phyloP scores from a whole-genome alignment of 2,888 invertebrate genomes.

The Taenaris catops region DNA sequence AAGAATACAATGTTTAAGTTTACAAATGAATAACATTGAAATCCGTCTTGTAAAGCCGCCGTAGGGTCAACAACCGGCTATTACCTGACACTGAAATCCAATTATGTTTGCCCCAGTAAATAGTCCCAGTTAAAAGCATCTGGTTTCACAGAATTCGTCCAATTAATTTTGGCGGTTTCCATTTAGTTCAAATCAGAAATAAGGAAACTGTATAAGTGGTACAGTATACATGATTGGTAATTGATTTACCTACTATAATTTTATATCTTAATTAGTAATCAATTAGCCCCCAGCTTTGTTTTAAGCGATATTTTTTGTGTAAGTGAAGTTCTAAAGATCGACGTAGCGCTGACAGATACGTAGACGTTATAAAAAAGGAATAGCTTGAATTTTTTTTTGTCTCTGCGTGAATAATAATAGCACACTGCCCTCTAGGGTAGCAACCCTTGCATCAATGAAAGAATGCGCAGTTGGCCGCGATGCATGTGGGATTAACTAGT shows the following conservation, averaged over 20 bases:
- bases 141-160: conserved; percentile 6
- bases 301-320: conserved; percentile 47
- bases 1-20: conserved; percentile 13
- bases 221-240: too few relatives aligned
- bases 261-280: too few relatives aligned
- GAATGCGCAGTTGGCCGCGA: conserved; percentile 66
- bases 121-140: conserved; percentile 10
- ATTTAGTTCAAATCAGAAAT: background rate
- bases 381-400: conserved; percentile 49
- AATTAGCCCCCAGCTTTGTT: conserved; percentile 58
- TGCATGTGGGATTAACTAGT: conserved; percentile 64
- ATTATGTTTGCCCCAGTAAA: conserved; percentile 26
- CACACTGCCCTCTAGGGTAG: conserved; percentile 56
- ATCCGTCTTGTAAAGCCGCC: conserved; percentile 25
- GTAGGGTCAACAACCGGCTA: conserved; percentile 30
- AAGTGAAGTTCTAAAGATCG: conserved; percentile 31
- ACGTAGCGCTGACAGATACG: conserved; percentile 54
- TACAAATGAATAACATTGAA: conserved; percentile 8
- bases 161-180: conserved; percentile 2
- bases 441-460: conserved; percentile 67
- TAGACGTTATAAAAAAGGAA: conserved; percentile 39
- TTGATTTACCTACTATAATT: too few relatives aligned
- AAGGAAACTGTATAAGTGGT: too few relatives aligned
- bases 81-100: conserved; percentile 25
- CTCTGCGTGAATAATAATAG: conserved; percentile 63